Base-by-base conservation (phyloP, 2,888 invertebrate genomes). In the Drosophila greeni region DNA sequence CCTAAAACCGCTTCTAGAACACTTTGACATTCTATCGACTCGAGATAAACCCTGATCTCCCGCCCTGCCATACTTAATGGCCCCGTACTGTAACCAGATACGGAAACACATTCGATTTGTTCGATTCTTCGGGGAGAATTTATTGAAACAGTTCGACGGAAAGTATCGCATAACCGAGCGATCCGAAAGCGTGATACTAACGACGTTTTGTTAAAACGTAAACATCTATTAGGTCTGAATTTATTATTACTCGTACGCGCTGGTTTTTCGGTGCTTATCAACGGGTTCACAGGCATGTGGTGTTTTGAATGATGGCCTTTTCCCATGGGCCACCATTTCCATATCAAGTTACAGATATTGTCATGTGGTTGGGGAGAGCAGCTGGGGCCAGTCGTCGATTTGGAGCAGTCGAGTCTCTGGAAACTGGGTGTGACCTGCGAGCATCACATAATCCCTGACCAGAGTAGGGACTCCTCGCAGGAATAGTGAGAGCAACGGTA, bases 291-390 rank as follows among this genome's bases (percentile, higher is more conserved):
- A 55, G 66, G 26, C 67, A 66, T 55, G 56, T 66, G 64, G 55
- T 66, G 29, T 23, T 45, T 64, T 64, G 67, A 66, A 42, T 60
- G 56, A 72, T 58, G 61, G 42, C 48, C 65, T 24, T 16, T 73
- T 76, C 74, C 83, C 80, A 58, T 2, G 52, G 43, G 65, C 61
- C 61, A 40, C 23, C 42, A 29, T 26, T 36, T 42, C 36, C 6
- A 66, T 84, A 43, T 78, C 82, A 57, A 33, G n/a, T 78, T 78
- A 73, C 26, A 12, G 43, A 26, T 45, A 45, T 66, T 72, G 75
- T 64, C 79, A 76, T 81, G 65, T 81, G 78, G 78, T 67, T 39
- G 33, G n/a, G 34, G 29, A 56, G 37, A 40, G 67, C 51, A 67
- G 67, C 62, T 47, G 65, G 76, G 43, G 43, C 42, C 34, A 53